Evolutionary conservation across 2,888 invertebrate species (phyloP).

Genomic region (Melipona bicolor): DNA sequence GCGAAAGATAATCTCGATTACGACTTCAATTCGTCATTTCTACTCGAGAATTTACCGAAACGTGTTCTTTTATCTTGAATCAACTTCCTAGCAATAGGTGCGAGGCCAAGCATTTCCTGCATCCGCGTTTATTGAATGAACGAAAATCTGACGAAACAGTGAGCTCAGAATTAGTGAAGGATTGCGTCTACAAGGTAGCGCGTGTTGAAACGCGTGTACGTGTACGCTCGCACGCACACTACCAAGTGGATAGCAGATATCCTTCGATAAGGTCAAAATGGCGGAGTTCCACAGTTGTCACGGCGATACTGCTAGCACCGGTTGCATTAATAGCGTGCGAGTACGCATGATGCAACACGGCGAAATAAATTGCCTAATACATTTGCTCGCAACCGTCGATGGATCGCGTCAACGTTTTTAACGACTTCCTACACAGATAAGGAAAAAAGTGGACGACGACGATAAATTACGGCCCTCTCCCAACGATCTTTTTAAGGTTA

Average conservation of each 20-base stretch:
- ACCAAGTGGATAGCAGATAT: slow-evolving; percentile 76
- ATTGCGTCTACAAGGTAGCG: slow-evolving; percentile 52
- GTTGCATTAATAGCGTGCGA: slow-evolving; percentile 71
- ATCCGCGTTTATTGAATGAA: slow-evolving; percentile 61
- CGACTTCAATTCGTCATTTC: slow-evolving; percentile 14
- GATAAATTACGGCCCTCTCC: neutral
- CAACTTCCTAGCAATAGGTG: too few relatives aligned
- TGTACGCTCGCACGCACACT: slow-evolving; percentile 34
- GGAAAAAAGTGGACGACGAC: neutral
- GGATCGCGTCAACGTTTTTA: slow-evolving; percentile 3
- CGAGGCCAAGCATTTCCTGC: slow-evolving; percentile 3
- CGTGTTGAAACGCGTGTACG: slow-evolving; percentile 63
- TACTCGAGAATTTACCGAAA: slow-evolving; percentile 9
- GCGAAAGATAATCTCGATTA: slow-evolving; percentile 1
- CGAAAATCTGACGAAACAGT: slow-evolving; percentile 68
- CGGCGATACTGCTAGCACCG: slow-evolving; percentile 70
- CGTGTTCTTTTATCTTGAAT: slow-evolving; percentile 11
- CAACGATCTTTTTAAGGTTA: neutral
- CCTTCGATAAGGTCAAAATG: slow-evolving; percentile 83
- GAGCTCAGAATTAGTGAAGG: slow-evolving; percentile 65
- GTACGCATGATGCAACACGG: slow-evolving; percentile 69
- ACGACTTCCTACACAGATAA: neutral
- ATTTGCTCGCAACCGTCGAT: slow-evolving; percentile 41
- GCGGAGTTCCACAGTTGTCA: slow-evolving; percentile 74
- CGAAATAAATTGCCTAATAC: slow-evolving; percentile 73